phyloP scores from a whole-genome alignment of 1,140 invertebrate genomes.

The Habropoda laboriosa region DNA sequence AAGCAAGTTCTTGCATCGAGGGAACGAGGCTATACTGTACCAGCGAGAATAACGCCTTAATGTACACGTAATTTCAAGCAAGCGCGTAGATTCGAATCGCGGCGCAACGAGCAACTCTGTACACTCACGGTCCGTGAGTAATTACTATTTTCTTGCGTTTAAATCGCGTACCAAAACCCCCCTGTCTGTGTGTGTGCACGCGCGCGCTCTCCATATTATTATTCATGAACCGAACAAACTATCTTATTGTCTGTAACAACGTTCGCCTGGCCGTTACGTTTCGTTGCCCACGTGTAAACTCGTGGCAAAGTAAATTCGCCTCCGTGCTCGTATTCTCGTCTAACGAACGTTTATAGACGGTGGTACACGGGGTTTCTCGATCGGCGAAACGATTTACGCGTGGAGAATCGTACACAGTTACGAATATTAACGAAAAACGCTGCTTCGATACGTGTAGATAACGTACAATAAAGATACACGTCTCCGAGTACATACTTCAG shows the following conservation, averaged over 20 bases:
- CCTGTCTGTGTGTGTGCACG: no score
- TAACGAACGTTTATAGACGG: not conserved
- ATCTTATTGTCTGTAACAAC: conserved; percentile 8
- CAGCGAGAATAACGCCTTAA: not conserved
- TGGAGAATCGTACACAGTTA: no score
- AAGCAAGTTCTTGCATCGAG: not conserved
- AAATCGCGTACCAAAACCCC: conserved; percentile 10
- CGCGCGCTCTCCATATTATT: conserved; percentile 24
- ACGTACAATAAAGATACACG: no score
- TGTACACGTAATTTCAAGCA: conserved; percentile 7
- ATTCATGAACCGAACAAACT: conserved; percentile 40
- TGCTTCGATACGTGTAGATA: conserved; percentile 38
- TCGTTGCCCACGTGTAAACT: not conserved
- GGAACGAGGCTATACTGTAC: not conserved
- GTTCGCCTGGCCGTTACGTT: not conserved
- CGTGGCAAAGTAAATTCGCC: not conserved
- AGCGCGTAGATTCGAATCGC: not conserved
- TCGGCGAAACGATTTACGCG: not conserved
- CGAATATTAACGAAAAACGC: no score
- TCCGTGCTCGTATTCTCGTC: no score
- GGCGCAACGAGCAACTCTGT: not conserved
- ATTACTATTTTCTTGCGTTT: conserved; percentile 37
- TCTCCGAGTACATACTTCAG: no score
- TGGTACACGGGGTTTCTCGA: not conserved
- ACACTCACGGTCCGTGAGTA: not conserved